A percentile compares a stretch with the other conserved stretches of the same genome.
Evolutionary conservation across 2,113 vertebrate genomes (phyloP).

Genomic region (Pangasianodon gigas): DNA sequence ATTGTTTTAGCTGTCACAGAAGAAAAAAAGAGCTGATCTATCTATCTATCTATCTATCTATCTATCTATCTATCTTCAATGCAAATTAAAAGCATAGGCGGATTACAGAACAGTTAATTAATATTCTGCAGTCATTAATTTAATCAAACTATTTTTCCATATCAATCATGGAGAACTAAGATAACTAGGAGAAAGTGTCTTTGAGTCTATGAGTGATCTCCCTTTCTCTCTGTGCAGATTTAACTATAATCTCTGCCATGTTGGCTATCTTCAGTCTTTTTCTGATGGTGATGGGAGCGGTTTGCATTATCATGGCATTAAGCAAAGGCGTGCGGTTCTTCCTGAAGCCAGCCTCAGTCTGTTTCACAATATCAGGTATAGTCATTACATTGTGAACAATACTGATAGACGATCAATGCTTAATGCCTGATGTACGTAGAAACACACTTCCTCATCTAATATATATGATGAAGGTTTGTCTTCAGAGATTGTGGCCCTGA

Average conservation of each 20-base stretch:
- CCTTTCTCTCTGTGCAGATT: constrained; percentile 64
- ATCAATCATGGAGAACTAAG: background rate
- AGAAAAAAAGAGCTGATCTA: background rate
- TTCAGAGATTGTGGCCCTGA: background rate
- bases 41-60: background rate
- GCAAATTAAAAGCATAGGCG: background rate
- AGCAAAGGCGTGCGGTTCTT: constrained; percentile 84
- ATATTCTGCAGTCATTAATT: background rate
- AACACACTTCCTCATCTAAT: background rate
- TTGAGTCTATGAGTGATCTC: background rate
- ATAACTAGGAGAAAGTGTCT: background rate
- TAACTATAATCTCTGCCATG: constrained; percentile 78
- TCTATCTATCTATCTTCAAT: background rate
- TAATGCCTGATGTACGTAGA: background rate
- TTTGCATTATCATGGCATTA: constrained; percentile 83
- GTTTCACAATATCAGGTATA: constrained; percentile 83
- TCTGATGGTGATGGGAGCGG: constrained; percentile 80
- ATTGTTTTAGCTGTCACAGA: background rate
- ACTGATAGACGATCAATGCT: background rate
- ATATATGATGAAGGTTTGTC: background rate
- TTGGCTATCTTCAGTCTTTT: constrained; percentile 78
- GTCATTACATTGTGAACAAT: background rate
- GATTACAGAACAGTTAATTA: background rate
- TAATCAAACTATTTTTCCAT: background rate
- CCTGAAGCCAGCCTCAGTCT: constrained; percentile 82